Percentiles rank a stretch among this genome's conserved stretches.
phyloP scores from a whole-genome alignment of 2,113 vertebrate genomes.

The Neogobius melanostomus region DNA sequence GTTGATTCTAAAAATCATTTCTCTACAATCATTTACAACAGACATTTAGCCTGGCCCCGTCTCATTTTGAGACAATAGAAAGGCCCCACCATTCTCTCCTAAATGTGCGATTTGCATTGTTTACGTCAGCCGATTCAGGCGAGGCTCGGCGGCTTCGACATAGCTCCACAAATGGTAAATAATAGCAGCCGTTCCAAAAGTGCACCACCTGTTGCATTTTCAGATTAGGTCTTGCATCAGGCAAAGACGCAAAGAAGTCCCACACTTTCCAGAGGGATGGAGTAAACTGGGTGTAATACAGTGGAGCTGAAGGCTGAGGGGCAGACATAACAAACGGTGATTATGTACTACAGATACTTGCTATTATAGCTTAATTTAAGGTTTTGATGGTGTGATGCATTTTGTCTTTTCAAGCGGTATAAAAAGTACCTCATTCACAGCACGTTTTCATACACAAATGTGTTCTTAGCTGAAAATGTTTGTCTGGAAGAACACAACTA shows the following conservation, averaged over 20 bases:
- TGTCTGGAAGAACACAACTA: no score
- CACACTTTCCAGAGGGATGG: neutral
- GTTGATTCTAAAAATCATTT: neutral
- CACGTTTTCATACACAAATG: no score
- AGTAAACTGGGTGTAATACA: neutral
- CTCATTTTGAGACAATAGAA: no score
- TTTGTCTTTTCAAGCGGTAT: no score
- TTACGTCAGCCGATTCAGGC: neutral
- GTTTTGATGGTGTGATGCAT: no score
- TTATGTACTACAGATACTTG: no score
- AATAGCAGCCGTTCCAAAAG: neutral
- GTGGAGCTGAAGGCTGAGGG: slow-evolving; percentile 5
- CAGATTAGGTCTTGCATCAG: neutral
- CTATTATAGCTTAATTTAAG: no score
- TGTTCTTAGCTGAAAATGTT: no score
- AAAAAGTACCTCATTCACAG: no score
- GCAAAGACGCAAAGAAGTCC: neutral
- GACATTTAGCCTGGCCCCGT: no score
- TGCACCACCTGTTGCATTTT: neutral
- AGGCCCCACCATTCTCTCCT: no score
- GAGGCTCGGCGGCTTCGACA: neutral
- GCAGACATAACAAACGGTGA: neutral
- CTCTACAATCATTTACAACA: no score
- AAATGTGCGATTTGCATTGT: neutral
- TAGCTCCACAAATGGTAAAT: neutral